Conservation (phyloP, 2,888 invertebrate genomes). For the Fragum sueziense region DNA sequence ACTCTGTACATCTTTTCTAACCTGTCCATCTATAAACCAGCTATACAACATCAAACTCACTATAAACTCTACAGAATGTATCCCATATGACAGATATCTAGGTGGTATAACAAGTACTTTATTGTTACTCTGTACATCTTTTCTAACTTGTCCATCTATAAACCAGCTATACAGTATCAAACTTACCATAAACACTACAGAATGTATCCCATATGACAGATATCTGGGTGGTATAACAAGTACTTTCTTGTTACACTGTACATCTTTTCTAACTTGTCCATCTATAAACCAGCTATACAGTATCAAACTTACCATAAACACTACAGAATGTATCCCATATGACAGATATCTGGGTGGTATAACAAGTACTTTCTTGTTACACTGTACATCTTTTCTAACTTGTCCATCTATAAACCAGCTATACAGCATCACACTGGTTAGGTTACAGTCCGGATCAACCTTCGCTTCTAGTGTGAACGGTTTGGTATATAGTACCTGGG, state of each 20-base stretch:
- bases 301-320: slow-evolving; percentile 71
- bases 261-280: slow-evolving; percentile 27
- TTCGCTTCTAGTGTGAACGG: slow-evolving; percentile 68
- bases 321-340: slow-evolving; percentile 72
- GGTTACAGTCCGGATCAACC: slow-evolving; percentile 69
- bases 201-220: slow-evolving; percentile 73
- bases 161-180: slow-evolving; percentile 70
- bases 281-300: slow-evolving; percentile 72
- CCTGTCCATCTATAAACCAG: slow-evolving; percentile 68
- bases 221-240: slow-evolving; percentile 70
- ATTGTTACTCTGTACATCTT: slow-evolving; percentile 34
- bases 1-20: slow-evolving; percentile 14
- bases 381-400: slow-evolving; percentile 16
- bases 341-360: slow-evolving; percentile 69
- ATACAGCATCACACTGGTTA: slow-evolving; percentile 65
- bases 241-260: slow-evolving; percentile 52
- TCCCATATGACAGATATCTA: too few relatives aligned
- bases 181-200: slow-evolving; percentile 71
- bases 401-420: slow-evolving; percentile 68
- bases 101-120: slow-evolving; percentile 37
- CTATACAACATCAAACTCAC: slow-evolving; percentile 57
- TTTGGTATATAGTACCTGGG: slow-evolving; percentile 41
- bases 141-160: slow-evolving; percentile 51
- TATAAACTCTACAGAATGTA: too few relatives aligned
- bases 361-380: slow-evolving; percentile 64